Evolutionary conservation across 64 coral and sea anemone genomes (phyloP), one percentile per base, ranked within the genome.

Genomic region (Dendronephthya gigantea): DNA sequence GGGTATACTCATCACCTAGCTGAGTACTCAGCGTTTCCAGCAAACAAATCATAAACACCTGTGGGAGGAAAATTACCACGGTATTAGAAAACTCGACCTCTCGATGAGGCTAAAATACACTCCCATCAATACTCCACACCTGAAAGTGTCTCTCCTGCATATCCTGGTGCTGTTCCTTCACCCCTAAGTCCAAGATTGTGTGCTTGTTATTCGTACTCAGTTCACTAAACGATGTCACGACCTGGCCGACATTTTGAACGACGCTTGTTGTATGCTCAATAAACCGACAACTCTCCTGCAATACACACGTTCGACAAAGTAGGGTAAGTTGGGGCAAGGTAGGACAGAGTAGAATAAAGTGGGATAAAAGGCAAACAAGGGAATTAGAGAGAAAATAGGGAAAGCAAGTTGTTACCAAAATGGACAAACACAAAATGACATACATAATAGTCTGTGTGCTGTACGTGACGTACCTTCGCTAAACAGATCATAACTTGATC

Each of bases 41-140:
- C 14, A 98, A 89, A 66, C 95, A 98, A 56, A 83, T 91, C 89
- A 92, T 93, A 47, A 98, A 98, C 45, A 98, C 89, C 94, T 97
- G 49, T 4, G 47, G 29, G 50, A 23, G 55, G 12, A 70, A 87
- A 40, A 84, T 12, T 47, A 19, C 30, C n/a, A n/a, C n/a, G n/a
- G n/a, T n/a, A n/a, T n/a, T n/a, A n/a, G n/a, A n/a, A n/a, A n/a
- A n/a, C n/a, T n/a, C n/a, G n/a, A n/a, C n/a, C n/a, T n/a, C n/a
- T n/a, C n/a, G n/a, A n/a, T n/a, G n/a, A n/a, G n/a, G n/a, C n/a
- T n/a, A n/a, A n/a, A n/a, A n/a, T n/a, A n/a, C n/a, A n/a, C n/a
- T n/a, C n/a, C n/a, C 83, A 47, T 19, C 48, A 40, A 84, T 17
- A 4, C 15, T 14, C 22, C 55, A 81, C 48, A 97, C 94, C 90